These are phyloP conservation scores for Strix aluco DNA, from an alignment of 2,113 vertebrate genomes.

Conservation along the genomic window DNA sequence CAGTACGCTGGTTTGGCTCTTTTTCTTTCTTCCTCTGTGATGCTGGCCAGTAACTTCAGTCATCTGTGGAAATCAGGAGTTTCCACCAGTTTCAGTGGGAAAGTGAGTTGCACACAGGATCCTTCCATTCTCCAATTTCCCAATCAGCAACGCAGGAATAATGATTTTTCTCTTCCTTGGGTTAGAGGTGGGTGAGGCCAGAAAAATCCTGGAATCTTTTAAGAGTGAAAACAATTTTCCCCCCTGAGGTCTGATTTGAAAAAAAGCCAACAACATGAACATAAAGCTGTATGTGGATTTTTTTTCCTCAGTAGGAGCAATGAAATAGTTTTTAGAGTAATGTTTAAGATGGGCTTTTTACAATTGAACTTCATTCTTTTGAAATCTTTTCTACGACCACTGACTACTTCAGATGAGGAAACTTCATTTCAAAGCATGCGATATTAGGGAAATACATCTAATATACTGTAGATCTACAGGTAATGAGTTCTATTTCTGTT, in stretches of 20 bases:
- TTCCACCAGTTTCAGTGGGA: neutral
- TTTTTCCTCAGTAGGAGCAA: neutral
- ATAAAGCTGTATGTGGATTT: neutral
- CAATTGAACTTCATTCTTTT: neutral
- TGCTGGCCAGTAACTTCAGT: neutral
- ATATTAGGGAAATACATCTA: neutral
- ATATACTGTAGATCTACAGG: neutral
- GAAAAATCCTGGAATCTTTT: neutral
- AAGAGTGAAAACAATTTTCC: neutral
- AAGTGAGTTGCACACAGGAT: neutral
- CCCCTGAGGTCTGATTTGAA: neutral
- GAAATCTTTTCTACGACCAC: neutral
- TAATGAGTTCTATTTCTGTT: neutral
- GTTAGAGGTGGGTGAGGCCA: neutral
- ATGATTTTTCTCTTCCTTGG: conserved; percentile 1
- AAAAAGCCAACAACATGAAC: neutral
- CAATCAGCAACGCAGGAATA: neutral
- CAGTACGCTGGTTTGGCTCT: neutral
- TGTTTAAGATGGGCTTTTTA: conserved; percentile 8
- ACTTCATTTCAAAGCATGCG: neutral
- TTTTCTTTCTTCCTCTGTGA: neutral
- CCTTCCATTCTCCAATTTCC: conserved; percentile 12
- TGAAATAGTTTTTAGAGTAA: conserved; percentile 1
- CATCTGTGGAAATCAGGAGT: neutral
- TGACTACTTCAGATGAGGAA: neutral